phyloP scores from a whole-genome alignment of 1,140 invertebrate genomes.

The Venturia canescens region DNA sequence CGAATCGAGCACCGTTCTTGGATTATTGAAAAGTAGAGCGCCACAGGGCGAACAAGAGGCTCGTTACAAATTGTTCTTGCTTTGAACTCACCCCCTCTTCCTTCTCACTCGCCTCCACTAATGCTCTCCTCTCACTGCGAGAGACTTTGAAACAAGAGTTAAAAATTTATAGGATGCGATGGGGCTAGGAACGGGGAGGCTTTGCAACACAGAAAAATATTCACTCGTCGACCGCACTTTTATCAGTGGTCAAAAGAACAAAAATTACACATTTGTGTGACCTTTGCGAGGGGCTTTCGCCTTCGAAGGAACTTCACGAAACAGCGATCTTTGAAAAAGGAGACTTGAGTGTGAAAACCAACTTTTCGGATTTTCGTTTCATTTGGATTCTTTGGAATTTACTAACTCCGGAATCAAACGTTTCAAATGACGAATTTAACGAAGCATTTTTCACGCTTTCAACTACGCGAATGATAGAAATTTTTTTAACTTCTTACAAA shows the following conservation, averaged over 20 bases:
- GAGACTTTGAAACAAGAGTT: slow-evolving; percentile 61
- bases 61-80: slow-evolving; percentile 63
- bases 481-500: too few relatives aligned
- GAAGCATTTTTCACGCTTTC: too few relatives aligned
- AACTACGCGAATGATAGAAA: too few relatives aligned
- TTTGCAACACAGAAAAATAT: slow-evolving; percentile 52
- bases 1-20: slow-evolving; percentile 37
- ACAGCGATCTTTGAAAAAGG: too few relatives aligned
- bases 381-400: too few relatives aligned
- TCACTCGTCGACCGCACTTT: slow-evolving; percentile 48
- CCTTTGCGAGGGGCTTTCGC: too few relatives aligned
- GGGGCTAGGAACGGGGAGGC: slow-evolving; percentile 44
- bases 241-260: slow-evolving; percentile 65
- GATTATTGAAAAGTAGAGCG: slow-evolving; percentile 63
- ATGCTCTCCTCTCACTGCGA: slow-evolving; percentile 41
- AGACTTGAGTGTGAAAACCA: too few relatives aligned
- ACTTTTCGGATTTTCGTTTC: too few relatives aligned
- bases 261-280: too few relatives aligned
- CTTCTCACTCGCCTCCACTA: slow-evolving; percentile 3
- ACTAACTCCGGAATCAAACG: too few relatives aligned
- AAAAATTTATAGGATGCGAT: slow-evolving; percentile 65
- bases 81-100: slow-evolving; percentile 52
- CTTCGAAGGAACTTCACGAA: too few relatives aligned
- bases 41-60: slow-evolving; percentile 49
- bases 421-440: too few relatives aligned